phyloP scores from a whole-genome alignment of 2,797 vertebrate genomes.

The Morelia viridis region DNA sequence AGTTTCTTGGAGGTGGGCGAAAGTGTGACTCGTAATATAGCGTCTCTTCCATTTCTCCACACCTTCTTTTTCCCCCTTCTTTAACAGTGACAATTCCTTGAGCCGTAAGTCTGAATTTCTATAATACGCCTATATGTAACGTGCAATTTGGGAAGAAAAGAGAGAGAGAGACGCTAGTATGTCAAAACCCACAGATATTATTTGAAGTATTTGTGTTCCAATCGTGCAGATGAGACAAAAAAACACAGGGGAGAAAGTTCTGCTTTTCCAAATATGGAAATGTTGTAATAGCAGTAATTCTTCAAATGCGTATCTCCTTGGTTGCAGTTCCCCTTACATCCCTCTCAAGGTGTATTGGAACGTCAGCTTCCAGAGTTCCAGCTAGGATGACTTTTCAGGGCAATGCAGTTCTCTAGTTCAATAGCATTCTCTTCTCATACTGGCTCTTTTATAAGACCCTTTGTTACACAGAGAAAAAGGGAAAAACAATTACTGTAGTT shows the following conservation, averaged over 20 bases:
- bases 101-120: neutral
- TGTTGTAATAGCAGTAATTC: neutral
- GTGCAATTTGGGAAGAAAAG: neutral
- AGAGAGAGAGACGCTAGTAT: neutral
- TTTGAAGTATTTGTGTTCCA: neutral
- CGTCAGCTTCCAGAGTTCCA: neutral
- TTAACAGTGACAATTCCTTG: neutral
- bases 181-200: neutral
- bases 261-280: neutral
- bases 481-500: slow-evolving; percentile 23
- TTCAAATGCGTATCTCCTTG: neutral
- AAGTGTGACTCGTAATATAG: neutral
- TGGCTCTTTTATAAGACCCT: neutral
- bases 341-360: neutral
- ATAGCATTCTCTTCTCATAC: slow-evolving; percentile 20
- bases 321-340: neutral
- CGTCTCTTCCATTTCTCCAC: neutral
- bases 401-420: neutral
- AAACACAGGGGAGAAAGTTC: too few species aligned
- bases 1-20: neutral
- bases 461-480: slow-evolving; percentile 28
- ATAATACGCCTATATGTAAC: neutral
- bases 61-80: neutral
- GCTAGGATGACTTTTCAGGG: neutral
- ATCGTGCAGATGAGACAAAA: neutral